Evolutionary conservation across 2,113 vertebrate species (phyloP).

Genomic region (Malurus alboscapulatus): DNA sequence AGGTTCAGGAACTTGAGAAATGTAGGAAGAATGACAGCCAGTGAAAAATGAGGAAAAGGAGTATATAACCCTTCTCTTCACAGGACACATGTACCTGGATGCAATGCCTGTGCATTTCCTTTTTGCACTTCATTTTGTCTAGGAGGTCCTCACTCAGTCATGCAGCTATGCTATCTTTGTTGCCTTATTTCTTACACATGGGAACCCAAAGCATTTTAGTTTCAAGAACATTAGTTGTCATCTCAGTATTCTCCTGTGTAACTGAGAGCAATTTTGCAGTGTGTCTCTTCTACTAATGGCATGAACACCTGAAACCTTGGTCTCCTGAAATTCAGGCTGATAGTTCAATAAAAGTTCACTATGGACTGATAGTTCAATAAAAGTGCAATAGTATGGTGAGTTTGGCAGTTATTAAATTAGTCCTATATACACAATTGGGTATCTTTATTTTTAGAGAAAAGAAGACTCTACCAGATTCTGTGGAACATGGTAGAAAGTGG

Average conservation of each 20-base stretch:
- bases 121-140: not conserved
- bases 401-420: not conserved
- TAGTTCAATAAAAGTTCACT: not conserved
- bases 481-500: not conserved
- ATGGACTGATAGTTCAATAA: not conserved
- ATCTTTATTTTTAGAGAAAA: not conserved
- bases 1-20: not conserved
- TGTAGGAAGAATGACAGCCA: not conserved
- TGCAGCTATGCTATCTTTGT: not conserved
- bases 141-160: not conserved
- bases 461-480: not conserved
- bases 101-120: not conserved
- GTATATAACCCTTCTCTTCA: not conserved
- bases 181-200: not conserved
- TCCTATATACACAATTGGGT: not conserved
- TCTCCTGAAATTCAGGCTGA: not conserved
- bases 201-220: not conserved
- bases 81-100: not conserved
- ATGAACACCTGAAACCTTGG: not conserved
- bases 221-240: not conserved
- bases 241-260: not conserved
- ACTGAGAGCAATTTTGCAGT: not conserved
- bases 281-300: not conserved
- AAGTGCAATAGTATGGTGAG: not conserved
- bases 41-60: not conserved